phyloP scores from a whole-genome alignment of 2,797 vertebrate species.

The Poeciliopsis gracilis region DNA sequence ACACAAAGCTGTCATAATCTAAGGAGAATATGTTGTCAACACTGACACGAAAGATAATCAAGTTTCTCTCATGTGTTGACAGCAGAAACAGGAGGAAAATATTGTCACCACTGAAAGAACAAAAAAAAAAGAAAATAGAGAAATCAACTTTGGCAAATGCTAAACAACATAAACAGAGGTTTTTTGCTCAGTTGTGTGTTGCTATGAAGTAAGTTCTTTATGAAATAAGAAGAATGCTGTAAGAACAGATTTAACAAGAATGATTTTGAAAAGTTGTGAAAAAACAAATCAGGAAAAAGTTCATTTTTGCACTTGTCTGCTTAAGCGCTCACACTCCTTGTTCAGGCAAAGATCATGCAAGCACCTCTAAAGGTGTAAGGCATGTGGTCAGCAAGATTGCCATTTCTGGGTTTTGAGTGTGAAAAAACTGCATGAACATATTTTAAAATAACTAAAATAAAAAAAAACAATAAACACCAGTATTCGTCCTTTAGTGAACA shows the following conservation, averaged over 20 bases:
- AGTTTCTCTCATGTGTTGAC: conserved; percentile 15
- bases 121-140: neutral
- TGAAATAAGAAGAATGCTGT: neutral
- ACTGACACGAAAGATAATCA: conserved; percentile 4
- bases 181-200: neutral
- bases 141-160: neutral
- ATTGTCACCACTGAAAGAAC: neutral
- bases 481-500: conserved; percentile 37
- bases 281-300: neutral
- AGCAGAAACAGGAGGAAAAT: conserved; percentile 40
- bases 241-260: neutral
- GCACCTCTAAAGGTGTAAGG: conserved; percentile 57
- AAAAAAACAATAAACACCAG: neutral
- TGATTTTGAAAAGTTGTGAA: neutral
- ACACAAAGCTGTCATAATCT: neutral
- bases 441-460: neutral
- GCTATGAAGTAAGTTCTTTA: neutral
- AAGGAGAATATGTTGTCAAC: neutral
- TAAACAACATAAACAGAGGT: neutral
- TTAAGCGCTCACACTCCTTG: neutral
- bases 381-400: conserved; percentile 66
- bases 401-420: conserved; percentile 52
- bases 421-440: conserved; percentile 62
- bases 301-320: neutral
- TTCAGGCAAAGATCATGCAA: conserved; percentile 41